Conservation (phyloP, 2,797 vertebrate genomes). For the Dromococcyx pavoninus region DNA sequence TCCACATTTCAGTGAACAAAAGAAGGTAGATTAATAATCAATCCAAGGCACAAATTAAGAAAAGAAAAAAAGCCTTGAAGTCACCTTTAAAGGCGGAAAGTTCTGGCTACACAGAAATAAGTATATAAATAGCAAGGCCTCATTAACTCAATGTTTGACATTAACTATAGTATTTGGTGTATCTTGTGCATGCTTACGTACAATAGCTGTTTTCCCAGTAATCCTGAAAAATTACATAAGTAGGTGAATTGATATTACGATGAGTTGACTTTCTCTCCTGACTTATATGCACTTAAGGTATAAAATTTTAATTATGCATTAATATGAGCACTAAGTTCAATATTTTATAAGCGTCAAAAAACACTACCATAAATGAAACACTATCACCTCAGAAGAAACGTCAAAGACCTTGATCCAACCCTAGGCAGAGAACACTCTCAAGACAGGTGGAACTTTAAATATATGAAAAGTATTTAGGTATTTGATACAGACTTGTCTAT, state of each 20-base stretch:
- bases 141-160: neutral
- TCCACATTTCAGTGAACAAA: neutral
- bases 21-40: neutral
- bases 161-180: neutral
- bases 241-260: neutral
- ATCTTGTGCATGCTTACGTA: neutral
- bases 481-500: neutral
- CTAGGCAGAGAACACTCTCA: neutral
- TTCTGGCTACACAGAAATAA: neutral
- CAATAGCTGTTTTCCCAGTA: neutral
- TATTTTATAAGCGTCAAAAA: neutral
- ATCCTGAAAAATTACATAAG: neutral
- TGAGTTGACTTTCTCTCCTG: neutral
- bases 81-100: neutral
- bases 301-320: neutral
- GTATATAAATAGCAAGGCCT: neutral
- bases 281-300: neutral
- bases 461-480: neutral
- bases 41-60: neutral
- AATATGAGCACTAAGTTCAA: neutral
- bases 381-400: neutral
- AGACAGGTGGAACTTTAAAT: neutral
- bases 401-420: neutral
- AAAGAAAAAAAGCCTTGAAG: neutral
- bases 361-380: fast-evolving